These are phyloP conservation scores for Prunella himalayana DNA, from an alignment of 2,113 vertebrate genomes.

Conservation along the genomic window DNA sequence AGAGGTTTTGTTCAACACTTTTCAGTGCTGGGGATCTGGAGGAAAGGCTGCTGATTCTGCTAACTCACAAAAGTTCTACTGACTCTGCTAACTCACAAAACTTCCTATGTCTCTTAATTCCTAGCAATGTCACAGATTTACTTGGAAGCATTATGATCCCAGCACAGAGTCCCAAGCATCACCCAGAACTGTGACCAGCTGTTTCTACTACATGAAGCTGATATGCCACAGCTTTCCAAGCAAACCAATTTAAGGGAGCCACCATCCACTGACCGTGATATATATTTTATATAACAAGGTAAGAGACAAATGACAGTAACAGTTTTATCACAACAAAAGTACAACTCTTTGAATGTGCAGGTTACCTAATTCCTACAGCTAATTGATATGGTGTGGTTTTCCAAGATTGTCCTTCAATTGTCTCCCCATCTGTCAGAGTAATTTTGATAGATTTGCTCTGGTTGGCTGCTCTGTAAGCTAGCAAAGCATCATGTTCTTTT, in stretches of 20 bases:
- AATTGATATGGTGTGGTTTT: slow-evolving; percentile 73
- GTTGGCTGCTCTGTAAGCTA: slow-evolving; percentile 31
- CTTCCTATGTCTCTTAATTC: background rate
- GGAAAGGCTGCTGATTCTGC: background rate
- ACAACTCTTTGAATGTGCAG: background rate
- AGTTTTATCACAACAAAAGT: background rate
- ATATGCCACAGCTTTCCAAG: background rate
- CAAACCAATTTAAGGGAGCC: background rate
- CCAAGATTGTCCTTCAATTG: slow-evolving; percentile 68
- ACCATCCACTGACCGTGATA: fast-evolving
- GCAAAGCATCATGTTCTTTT: slow-evolving; percentile 65
- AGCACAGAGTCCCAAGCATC: background rate
- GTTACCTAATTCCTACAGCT: slow-evolving; percentile 74
- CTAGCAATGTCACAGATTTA: background rate
- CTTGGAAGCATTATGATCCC: background rate
- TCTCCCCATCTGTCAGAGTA: slow-evolving; percentile 47
- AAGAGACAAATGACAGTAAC: background rate
- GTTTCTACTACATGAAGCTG: background rate
- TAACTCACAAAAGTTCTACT: background rate
- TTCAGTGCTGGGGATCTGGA: background rate
- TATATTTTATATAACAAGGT: background rate
- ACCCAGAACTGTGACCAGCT: background rate
- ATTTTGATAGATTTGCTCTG: slow-evolving; percentile 62
- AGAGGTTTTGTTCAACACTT: background rate
- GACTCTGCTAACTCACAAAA: background rate